These are phyloP conservation scores for Sialis fuliginosa DNA, from an alignment of 2,888 invertebrate species.

Conservation along the genomic window DNA sequence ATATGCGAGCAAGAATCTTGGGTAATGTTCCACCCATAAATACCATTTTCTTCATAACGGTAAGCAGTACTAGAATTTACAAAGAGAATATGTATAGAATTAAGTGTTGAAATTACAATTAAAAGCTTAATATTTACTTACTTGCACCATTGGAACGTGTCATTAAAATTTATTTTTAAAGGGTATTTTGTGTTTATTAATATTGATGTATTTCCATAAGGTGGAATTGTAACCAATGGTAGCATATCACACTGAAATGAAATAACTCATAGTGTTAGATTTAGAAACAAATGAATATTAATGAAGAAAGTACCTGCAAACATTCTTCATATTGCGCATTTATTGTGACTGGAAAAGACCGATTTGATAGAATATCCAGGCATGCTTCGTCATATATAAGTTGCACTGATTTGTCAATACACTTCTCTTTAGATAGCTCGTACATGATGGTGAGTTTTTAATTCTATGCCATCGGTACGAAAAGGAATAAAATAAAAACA, in stretches of 20 bases:
- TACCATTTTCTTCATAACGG: conserved; percentile 23
- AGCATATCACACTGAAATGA: conserved; percentile 19
- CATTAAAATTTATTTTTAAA: conserved; percentile 16
- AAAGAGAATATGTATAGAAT: not conserved
- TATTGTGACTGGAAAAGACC: conserved; percentile 15
- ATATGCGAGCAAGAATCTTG: conserved; percentile 15
- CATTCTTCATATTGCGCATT: conserved; percentile 24
- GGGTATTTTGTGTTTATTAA: conserved; percentile 22
- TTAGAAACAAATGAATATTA: not conserved
- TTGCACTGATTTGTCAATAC: conserved; percentile 14
- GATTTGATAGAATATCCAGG: conserved; percentile 20
- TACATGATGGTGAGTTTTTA: not conserved
- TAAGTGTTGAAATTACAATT: not conserved
- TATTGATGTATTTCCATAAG: conserved; percentile 16
- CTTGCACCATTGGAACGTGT: conserved; percentile 15
- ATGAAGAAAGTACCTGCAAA: conserved; percentile 9
- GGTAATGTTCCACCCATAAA: conserved; percentile 24
- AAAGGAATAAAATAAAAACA: no score
- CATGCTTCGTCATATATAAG: conserved; percentile 24
- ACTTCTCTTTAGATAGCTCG: conserved; percentile 10
- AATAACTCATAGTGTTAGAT: not conserved
- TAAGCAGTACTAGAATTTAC: conserved; percentile 16
- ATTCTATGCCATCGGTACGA: no score
- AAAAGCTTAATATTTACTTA: conserved; percentile 11
- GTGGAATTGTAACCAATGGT: conserved; percentile 15